Evolutionary conservation across 2,888 invertebrate species (phyloP).

Genomic region (Malthinus flaveolus): DNA sequence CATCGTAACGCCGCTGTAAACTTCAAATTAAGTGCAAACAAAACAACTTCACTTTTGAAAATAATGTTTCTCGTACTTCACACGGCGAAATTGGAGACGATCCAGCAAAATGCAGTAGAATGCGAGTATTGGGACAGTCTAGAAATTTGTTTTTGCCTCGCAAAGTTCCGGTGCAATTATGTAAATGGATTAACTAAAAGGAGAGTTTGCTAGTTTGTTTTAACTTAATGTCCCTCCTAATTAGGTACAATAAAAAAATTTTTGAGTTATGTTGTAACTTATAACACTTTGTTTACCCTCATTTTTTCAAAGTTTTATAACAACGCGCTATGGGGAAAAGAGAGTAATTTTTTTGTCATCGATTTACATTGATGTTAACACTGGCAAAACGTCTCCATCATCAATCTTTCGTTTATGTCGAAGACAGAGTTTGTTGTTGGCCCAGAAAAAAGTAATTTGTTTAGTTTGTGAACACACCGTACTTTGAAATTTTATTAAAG

Average conservation of each 20-base stretch:
- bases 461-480: slow-evolving; percentile 4
- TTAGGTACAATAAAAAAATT: background rate
- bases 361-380: slow-evolving; percentile 23
- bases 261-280: too few relatives aligned
- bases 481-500: slow-evolving; percentile 6
- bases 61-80: too few relatives aligned
- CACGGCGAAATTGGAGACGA: too few relatives aligned
- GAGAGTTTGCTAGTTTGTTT: slow-evolving; percentile 3
- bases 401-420: slow-evolving; percentile 23
- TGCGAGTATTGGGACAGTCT: background rate
- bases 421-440: slow-evolving; percentile 21
- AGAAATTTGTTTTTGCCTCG: slow-evolving; percentile 1
- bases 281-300: too few relatives aligned
- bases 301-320: too few relatives aligned
- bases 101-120: too few relatives aligned
- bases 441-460: slow-evolving; percentile 22
- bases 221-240: background rate
- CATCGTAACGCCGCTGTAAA: too few relatives aligned
- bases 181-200: slow-evolving; percentile 10
- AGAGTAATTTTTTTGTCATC: slow-evolving; percentile 3
- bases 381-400: slow-evolving; percentile 18
- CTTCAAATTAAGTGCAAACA: too few relatives aligned
- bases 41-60: too few relatives aligned
- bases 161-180: slow-evolving; percentile 11
- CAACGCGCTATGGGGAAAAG: background rate